Base-by-base conservation (phyloP, 1,140 invertebrate genomes). In the Meteorus sp. region DNA sequence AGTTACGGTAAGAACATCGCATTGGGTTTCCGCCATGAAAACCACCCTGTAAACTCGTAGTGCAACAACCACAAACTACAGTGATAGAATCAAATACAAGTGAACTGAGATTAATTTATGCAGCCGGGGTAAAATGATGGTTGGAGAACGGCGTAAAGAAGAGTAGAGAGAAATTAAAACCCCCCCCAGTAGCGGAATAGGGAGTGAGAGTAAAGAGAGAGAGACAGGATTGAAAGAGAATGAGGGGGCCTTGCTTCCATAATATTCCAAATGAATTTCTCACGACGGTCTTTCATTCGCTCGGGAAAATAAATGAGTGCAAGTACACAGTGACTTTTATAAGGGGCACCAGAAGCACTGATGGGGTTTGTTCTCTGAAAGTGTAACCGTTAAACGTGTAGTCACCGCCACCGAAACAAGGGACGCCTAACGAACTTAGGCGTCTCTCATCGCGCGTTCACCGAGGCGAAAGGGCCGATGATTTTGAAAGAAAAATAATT, bases 401-500 rank as follows among this genome's bases (percentile, higher is more conserved):
- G 59, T 58, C 55, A 51, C 63, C 56, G 23, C 11, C 25, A 41
- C 59, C 60, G 66, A 74, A 72, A 77, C 74, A 78, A 77, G 71
- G 68, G 70, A 63, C 66, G 70, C 64, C 70, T 77, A 74, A 77
- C 73, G 76, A 78, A 73, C 72, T 78, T 78, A 76, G 67, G 50
- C 59, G 64, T 57, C 53, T 41, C 51, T 59, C 47, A 56, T 44
- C 44, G 53, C 59, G 67, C 68, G n/a, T n/a, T 65, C 64, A 63
- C 60, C 62, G 60, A 66, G 61, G 65, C 67, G 61, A 69, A 68
- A 70, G 65, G 68, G 63, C 59, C 64, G 71, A 69, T 76, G 64
- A 74, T 76, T 74, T 75, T 77, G 69, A 76, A 77, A 74, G 72
- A 75, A 76, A 74, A 72, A 76, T 75, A 74, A 76, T 75, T 77